Percentiles rank a stretch among this genome's conserved stretches.
Conservation (phyloP, 92 coral and sea anemone species). For the Paragorgia papillata region DNA sequence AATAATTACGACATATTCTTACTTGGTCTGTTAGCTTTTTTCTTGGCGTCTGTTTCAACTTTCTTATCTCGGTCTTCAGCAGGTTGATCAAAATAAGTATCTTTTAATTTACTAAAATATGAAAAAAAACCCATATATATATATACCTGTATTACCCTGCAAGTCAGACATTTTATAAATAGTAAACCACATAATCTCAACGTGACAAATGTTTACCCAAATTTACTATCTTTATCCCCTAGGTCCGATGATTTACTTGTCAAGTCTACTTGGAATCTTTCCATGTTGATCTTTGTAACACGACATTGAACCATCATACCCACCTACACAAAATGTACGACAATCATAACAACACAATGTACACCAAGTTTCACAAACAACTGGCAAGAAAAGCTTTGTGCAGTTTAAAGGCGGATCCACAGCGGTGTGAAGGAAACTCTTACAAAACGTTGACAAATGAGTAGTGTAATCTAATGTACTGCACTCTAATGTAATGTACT, state of each 20-base stretch:
- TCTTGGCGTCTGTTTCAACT: constrained; percentile 80
- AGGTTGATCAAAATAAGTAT: constrained; percentile 82
- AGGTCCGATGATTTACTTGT: constrained; percentile 91
- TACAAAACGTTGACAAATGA: too few relatives aligned
- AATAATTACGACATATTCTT: constrained; percentile 18
- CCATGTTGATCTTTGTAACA: constrained; percentile 92
- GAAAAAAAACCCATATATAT: background rate
- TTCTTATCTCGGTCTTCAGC: constrained; percentile 81
- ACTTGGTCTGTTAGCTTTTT: constrained; percentile 96
- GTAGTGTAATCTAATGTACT: too few relatives aligned
- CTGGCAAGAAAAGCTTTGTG: too few relatives aligned
- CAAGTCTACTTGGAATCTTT: constrained; percentile 83
- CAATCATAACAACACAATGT: background rate
- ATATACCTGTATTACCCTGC: too few relatives aligned
- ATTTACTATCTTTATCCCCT: constrained; percentile 84
- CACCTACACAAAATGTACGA: constrained; percentile 39
- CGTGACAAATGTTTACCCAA: constrained; percentile 58
- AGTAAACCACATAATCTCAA: background rate
- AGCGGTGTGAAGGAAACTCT: too few relatives aligned
- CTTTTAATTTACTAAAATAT: constrained; percentile 72
- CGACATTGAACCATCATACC: constrained; percentile 96
- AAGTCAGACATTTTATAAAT: too few relatives aligned
- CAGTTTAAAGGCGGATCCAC: too few relatives aligned
- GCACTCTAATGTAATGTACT: too few relatives aligned
- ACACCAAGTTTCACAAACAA: too few relatives aligned